These are phyloP conservation scores for Malurus cyaneus DNA, from an alignment of 2,113 vertebrate genomes.

Conservation along the genomic window DNA sequence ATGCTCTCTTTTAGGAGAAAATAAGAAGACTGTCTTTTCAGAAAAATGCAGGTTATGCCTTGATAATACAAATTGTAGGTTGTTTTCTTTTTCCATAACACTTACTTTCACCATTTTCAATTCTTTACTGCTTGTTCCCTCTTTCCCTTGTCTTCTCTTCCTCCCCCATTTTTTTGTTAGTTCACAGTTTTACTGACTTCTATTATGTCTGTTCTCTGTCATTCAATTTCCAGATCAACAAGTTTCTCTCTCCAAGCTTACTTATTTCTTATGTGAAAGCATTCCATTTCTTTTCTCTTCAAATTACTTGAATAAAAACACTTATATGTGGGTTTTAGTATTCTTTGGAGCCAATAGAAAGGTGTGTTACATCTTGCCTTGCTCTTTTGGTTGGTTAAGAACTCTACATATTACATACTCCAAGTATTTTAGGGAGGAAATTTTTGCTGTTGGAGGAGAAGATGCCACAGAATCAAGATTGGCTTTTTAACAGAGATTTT, in stretches of 20 bases:
- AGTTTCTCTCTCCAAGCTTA: not conserved
- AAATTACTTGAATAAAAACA: not conserved
- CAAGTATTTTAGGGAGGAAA: not conserved
- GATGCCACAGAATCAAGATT: not conserved
- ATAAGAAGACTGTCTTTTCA: not conserved
- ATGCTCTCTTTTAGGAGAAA: not conserved
- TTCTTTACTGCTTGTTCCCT: not conserved
- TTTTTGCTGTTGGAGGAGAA: not conserved
- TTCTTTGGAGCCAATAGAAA: not conserved
- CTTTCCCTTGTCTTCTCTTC: rapidly evolving
- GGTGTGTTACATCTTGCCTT: not conserved
- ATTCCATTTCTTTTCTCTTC: not conserved
- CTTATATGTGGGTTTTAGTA: not conserved
- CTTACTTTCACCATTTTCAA: not conserved
- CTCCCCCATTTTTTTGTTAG: not conserved
- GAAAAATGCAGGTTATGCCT: not conserved
- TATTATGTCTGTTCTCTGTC: not conserved
- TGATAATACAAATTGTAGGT: not conserved
- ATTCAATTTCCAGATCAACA: not conserved
- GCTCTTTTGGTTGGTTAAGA: not conserved
- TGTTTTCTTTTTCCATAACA: not conserved
- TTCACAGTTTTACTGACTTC: not conserved
- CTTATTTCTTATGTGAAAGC: not conserved
- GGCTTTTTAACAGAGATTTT: not conserved
- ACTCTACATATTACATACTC: not conserved